A percentile compares a stretch with the other conserved stretches of the same genome.
These are phyloP conservation scores for Berghia stephanieae DNA, from an alignment of 1,140 invertebrate genomes.

Conservation along the genomic window DNA sequence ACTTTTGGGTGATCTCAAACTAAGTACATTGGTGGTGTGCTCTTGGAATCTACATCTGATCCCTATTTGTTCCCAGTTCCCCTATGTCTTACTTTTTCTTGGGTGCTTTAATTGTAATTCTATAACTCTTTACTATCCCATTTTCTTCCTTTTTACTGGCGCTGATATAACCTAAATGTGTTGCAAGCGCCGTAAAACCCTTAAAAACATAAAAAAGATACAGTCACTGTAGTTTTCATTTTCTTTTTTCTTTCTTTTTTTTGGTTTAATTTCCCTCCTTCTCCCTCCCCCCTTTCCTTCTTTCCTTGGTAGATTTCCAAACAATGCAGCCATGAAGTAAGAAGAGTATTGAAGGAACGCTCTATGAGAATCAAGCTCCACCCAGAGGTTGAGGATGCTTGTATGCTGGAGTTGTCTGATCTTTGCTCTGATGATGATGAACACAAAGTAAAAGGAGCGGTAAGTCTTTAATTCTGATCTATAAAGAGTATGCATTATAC, in stretches of 20 bases:
- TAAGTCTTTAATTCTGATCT: conserved; percentile 41
- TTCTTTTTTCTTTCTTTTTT: background rate
- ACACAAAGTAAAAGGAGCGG: conserved; percentile 76
- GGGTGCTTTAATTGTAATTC: no score
- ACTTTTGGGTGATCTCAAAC: no score
- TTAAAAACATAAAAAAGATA: no score
- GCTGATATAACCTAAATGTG: no score
- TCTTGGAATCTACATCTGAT: no score
- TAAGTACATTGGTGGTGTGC: no score
- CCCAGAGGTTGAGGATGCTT: conserved; percentile 91
- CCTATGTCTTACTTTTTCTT: no score
- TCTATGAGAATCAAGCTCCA: conserved; percentile 91
- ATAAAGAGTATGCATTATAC: background rate
- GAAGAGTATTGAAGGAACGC: conserved; percentile 89
- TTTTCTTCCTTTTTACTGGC: no score
- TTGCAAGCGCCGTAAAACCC: no score
- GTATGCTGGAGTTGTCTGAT: conserved; percentile 84
- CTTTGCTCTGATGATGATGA: conserved; percentile 80
- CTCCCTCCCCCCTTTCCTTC: no score
- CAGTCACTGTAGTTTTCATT: background rate
- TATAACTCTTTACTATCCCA: no score
- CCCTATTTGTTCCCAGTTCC: no score
- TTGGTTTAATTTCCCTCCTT: background rate
- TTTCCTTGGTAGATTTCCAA: conserved; percentile 28
- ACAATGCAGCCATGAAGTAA: conserved; percentile 74